These are phyloP conservation scores for Phyllostomus discolor DNA, from an alignment of 2,113 vertebrate species.

Conservation along the genomic window DNA sequence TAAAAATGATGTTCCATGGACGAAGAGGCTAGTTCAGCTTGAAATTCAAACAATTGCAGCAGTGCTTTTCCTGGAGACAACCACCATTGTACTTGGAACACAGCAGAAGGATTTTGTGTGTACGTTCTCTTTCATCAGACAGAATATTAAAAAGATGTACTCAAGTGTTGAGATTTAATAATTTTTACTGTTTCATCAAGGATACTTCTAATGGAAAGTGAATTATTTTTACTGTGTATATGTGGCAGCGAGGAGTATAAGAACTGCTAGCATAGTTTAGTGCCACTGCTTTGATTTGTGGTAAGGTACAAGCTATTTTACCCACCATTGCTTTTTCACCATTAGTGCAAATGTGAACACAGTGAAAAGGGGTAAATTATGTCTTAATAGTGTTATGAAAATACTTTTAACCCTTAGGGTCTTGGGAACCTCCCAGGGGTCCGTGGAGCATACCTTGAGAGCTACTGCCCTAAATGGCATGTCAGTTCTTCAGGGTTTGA, in stretches of 20 bases:
- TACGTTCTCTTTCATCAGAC: not conserved
- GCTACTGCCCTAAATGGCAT: not conserved
- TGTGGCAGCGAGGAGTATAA: not conserved
- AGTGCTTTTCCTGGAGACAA: not conserved
- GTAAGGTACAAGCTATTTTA: not conserved
- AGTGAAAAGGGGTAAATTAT: not conserved
- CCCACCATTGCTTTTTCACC: not conserved
- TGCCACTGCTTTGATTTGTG: not conserved
- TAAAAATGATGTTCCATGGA: conserved; percentile 38
- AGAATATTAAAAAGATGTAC: not conserved
- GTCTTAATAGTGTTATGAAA: not conserved
- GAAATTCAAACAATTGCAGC: conserved; percentile 9
- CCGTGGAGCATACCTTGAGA: not conserved
- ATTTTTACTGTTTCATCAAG: conserved; percentile 5
- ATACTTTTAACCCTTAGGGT: not conserved
- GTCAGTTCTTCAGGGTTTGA: not conserved
- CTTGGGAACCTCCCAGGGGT: not conserved
- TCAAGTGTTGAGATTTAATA: not conserved
- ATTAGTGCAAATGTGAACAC: not conserved
- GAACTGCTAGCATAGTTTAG: not conserved
- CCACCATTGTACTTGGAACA: not conserved
- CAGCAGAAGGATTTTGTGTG: not conserved
- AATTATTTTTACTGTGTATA: not conserved
- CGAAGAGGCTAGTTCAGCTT: conserved; percentile 40
- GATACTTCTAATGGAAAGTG: not conserved